Base-by-base conservation (phyloP, 1,140 invertebrate genomes). In the Ericerus pela region DNA sequence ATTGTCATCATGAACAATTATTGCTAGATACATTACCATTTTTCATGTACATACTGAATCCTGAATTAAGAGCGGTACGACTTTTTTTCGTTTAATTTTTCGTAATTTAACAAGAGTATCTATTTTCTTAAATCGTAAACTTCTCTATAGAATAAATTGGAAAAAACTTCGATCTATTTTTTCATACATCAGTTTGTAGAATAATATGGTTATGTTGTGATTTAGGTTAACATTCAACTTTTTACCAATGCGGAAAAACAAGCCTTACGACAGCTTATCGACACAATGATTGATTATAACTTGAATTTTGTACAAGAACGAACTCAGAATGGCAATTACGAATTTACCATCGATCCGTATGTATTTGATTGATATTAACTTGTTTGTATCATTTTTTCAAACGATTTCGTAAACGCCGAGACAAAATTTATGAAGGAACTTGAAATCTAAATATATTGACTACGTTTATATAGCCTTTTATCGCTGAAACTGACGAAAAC, bases 221-320 rank as follows among this genome's bases (percentile, higher is more conserved):
- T 57, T 70, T 66, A 78, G 76, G 73, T 79, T 3, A 79, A 75
- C 59, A 71, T 77, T 12, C 80, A 90, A 73, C 67, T 93, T 43
- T 90, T 85, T 68, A 84, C 78, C 33, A 66, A 77, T 37, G 70
- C 73, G 61, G 93, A 96, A 69, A 86, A 84, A 60, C 71, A 74
- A 18, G 77, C 81, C 38, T 66, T 96, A 12, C 64, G 68, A 1
- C 70, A 79, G 22, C 77, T 91, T n/a, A 80, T 95, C 1, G 74
- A 80, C 55, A 76, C 85, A 0, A 89, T 96, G 87, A 78, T 92
- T 30, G 82, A 89, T 65, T 89, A 92, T 67, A 91, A 89, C 58
- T 70, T 97, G 52, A 84, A 79, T 20, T 93, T 90, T 69, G 72
- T 79, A 1, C 92, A 96, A 70, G 81, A 88, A 55, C 80, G 82